These are phyloP conservation scores for Alosa alosa DNA, from an alignment of 2,113 vertebrate genomes.

Conservation along the genomic window DNA sequence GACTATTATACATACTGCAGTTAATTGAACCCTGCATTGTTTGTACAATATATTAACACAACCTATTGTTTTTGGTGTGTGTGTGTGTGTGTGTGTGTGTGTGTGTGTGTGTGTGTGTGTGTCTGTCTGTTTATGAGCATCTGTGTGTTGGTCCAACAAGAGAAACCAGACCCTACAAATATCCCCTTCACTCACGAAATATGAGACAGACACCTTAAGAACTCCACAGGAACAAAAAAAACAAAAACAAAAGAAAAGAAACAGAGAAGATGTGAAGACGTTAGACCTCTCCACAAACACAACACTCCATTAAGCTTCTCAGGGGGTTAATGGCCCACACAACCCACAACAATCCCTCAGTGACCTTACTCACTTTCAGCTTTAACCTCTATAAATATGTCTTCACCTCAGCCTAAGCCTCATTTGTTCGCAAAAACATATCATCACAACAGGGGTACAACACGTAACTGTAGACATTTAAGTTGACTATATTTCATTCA, in stretches of 20 bases:
- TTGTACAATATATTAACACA: not conserved
- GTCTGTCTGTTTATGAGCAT: not conserved
- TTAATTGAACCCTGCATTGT: not conserved
- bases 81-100: not conserved
- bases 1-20: not conserved
- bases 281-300: not conserved
- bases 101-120: too few species aligned
- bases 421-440: not conserved
- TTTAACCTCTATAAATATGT: constrained; percentile 4
- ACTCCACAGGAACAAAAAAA: not conserved
- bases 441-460: not conserved
- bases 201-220: not conserved
- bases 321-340: not conserved
- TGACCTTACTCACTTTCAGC: not conserved
- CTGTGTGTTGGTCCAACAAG: not conserved
- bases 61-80: not conserved
- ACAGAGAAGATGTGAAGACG: not conserved
- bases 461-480: not conserved
- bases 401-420: not conserved
- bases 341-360: not conserved
- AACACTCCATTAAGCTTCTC: constrained; percentile 1
- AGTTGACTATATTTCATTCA: not conserved
- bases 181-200: not conserved
- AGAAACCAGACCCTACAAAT: not conserved
- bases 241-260: not conserved